A percentile compares a stretch with the other conserved stretches of the same genome.
Evolutionary conservation across 2,888 invertebrate species (phyloP).

Genomic region (Embidobia sp.): DNA sequence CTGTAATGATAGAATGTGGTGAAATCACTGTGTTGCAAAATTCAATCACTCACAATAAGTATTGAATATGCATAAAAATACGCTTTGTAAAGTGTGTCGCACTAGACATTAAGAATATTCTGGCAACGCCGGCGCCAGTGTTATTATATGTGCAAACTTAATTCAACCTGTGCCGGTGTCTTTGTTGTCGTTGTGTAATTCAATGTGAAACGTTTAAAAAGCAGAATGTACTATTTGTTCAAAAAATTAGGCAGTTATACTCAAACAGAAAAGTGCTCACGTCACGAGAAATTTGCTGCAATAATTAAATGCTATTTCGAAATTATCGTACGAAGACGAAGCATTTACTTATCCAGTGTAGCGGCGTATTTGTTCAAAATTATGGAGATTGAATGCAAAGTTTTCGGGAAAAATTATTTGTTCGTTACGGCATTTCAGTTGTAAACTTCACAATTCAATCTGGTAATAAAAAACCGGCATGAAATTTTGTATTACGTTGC

Average conservation of each 20-base stretch:
- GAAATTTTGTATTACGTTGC: too few relatives aligned
- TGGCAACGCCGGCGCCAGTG: slow-evolving; percentile 10
- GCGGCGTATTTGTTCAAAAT: slow-evolving; percentile 9
- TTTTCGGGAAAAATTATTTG: background rate
- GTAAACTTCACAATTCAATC: slow-evolving; percentile 8
- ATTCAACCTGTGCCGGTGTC: slow-evolving; percentile 23
- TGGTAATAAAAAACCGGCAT: slow-evolving; percentile 5
- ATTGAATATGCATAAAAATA: slow-evolving; percentile 24
- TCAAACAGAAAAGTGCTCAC: background rate
- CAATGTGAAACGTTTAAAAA: slow-evolving; percentile 30
- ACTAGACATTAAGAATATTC: slow-evolving; percentile 20
- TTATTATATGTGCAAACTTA: slow-evolving; percentile 57
- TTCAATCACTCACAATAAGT: background rate
- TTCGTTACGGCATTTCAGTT: background rate
- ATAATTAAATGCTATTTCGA: slow-evolving; percentile 1
- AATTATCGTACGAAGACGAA: background rate
- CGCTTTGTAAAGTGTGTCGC: slow-evolving; percentile 12
- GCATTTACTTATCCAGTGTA: slow-evolving; percentile 20
- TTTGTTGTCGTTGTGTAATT: slow-evolving; percentile 34
- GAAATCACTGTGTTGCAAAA: background rate
- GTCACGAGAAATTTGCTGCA: slow-evolving; percentile 2
- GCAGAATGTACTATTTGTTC: slow-evolving; percentile 22
- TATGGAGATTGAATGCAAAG: slow-evolving; percentile 7
- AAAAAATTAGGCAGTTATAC: slow-evolving; percentile 13
- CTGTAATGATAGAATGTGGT: too few relatives aligned